A percentile compares a stretch with the other conserved stretches of the same genome.
phyloP scores from a whole-genome alignment of 1,140 invertebrate genomes.

The Aphidius ervi region DNA sequence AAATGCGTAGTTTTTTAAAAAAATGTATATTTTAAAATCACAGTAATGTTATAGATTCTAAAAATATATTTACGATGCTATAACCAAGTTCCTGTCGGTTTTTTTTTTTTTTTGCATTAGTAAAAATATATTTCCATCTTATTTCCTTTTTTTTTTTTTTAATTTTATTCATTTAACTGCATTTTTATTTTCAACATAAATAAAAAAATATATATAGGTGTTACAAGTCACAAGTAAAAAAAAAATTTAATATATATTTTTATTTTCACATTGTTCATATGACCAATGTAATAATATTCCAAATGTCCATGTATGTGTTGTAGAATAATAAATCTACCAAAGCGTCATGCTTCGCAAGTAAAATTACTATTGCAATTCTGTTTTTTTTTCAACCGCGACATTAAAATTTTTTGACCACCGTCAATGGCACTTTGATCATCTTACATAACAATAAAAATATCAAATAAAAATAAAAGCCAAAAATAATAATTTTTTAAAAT shows the following conservation, averaged over 20 bases:
- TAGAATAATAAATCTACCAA: slow-evolving; percentile 28
- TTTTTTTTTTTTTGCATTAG: neutral
- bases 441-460: no score
- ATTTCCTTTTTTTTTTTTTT: neutral
- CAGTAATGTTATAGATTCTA: slow-evolving; percentile 23
- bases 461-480: no score
- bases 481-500: no score
- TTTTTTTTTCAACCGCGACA: neutral
- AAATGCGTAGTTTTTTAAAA: no score
- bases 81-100: slow-evolving; percentile 27
- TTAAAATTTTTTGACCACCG: neutral
- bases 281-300: no score
- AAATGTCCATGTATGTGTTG: slow-evolving; percentile 14
- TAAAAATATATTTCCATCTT: neutral
- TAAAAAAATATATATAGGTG: neutral
- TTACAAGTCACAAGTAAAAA: slow-evolving; percentile 21
- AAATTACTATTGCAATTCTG: slow-evolving; percentile 29
- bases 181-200: no score
- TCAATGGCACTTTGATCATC: neutral
- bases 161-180: neutral
- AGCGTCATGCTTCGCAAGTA: slow-evolving; percentile 28
- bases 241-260: neutral
- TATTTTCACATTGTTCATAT: no score
- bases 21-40: no score
- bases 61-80: slow-evolving; percentile 46